Evolutionary conservation across 2,888 invertebrate genomes (phyloP).

Genomic region (Saturnia japonica): DNA sequence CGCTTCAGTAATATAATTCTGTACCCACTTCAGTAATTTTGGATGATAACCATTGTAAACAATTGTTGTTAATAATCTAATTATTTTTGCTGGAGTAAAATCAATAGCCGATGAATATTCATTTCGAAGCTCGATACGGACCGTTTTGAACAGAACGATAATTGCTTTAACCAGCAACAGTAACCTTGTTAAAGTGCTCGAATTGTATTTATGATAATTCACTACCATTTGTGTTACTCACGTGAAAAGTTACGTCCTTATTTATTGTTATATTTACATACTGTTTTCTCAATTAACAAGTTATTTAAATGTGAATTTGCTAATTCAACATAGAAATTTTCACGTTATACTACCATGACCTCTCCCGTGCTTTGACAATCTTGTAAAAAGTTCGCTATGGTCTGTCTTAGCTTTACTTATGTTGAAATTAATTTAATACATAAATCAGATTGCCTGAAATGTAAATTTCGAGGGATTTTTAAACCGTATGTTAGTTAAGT

Average conservation of each 20-base stretch:
- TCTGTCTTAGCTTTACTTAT: neutral
- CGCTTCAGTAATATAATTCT: neutral
- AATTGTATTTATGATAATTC: conserved; percentile 28
- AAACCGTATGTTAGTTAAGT: too few species aligned
- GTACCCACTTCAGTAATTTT: neutral
- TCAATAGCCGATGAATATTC: conserved; percentile 52
- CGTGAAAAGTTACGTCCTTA: conserved; percentile 26
- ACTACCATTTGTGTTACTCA: conserved; percentile 25
- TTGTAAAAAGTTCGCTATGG: neutral
- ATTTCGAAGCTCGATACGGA: conserved; percentile 44
- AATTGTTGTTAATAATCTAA: conserved; percentile 17
- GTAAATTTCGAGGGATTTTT: too few species aligned
- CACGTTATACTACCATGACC: neutral
- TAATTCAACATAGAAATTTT: neutral
- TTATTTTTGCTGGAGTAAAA: conserved; percentile 20
- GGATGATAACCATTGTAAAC: conserved; percentile 9
- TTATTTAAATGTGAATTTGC: neutral
- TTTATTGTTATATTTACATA: neutral
- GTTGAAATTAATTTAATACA: neutral
- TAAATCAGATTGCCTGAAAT: neutral
- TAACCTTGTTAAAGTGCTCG: conserved; percentile 46
- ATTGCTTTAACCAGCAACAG: conserved; percentile 50
- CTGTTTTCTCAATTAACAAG: neutral
- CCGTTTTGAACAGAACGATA: conserved; percentile 41
- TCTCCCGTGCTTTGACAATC: neutral